These are phyloP conservation scores for Cataglyphis rosenhaueri DNA, from an alignment of 2,888 invertebrate genomes.

Conservation along the genomic window DNA sequence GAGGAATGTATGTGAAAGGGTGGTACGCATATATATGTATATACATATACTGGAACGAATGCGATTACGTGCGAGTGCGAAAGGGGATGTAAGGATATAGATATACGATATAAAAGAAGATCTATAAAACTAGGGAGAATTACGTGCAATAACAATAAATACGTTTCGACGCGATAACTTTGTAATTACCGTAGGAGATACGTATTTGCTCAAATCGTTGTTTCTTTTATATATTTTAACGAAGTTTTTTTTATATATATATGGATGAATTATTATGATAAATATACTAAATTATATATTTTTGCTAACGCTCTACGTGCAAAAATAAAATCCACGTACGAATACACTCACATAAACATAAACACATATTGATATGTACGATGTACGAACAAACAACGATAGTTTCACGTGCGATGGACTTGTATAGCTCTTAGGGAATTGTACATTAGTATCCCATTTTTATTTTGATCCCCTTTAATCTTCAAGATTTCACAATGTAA, in stretches of 20 bases:
- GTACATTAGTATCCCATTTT: conserved; percentile 72
- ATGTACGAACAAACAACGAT: conserved; percentile 39
- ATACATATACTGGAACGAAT: conserved; percentile 31
- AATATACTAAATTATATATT: conserved; percentile 83
- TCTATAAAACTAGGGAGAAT: conserved; percentile 72
- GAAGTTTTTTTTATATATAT: conserved; percentile 78
- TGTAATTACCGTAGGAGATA: conserved; percentile 74
- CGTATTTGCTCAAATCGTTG: conserved; percentile 84
- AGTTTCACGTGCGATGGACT: conserved; percentile 64
- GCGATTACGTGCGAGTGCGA: conserved; percentile 30
- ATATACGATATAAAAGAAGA: conserved; percentile 5
- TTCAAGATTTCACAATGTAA: conserved; percentile 63
- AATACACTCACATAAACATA: conserved; percentile 35
- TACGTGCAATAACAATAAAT: conserved; percentile 83
- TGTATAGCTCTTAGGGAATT: conserved; percentile 65
- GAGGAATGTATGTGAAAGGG: neutral
- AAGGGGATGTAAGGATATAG: conserved; percentile 12
- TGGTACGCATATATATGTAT: conserved; percentile 40
- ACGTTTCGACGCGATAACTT: conserved; percentile 72
- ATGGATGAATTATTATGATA: conserved; percentile 78
- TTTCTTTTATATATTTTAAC: conserved; percentile 84
- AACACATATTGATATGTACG: conserved; percentile 13
- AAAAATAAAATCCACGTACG: conserved; percentile 53
- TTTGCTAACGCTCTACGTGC: conserved; percentile 80
- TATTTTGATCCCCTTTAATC: conserved; percentile 65